Base-by-base conservation (phyloP, 1,140 invertebrate species). In the Centruroides vittatus region DNA sequence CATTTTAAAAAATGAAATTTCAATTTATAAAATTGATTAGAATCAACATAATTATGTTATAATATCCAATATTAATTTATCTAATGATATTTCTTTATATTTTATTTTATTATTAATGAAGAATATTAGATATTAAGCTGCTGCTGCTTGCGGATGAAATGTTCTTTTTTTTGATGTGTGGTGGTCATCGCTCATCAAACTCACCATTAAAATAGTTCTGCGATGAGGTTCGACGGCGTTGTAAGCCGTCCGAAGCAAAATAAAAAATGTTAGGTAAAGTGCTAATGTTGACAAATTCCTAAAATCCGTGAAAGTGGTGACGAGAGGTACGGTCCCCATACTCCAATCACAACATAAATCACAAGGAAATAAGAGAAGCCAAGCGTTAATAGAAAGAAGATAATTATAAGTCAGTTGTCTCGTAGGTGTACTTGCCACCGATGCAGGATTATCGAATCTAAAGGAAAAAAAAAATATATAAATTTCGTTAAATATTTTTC, bases 341-440 rank as follows among this genome's bases (percentile, higher is more conserved):
- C 93, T 96, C 93, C 93, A 98, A 77, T 98, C 94, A 74, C 93
- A 96, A 77, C 93, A 96, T 13, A 97, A 79, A 67, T 88, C 81
- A 62, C 84, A 86, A 8, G 93, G 93, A 72, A 91, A 85, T 47
- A 94, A 78, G 52, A 97, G 77, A 51, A 97, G 77, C 86, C 89
- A 92, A 36, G 86, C 78, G 76, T 98, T 98, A 48, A 96, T 79
- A 47, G 88, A 84, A 54, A 91, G 82, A 60, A 98, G 79, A 75
- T 96, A 96, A 74, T 89, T 89, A 73, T 93, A 96, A 4, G 92
- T 94, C 56, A 98, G 77, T 72, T 96, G 91, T 63, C 91, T 81
- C 52, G 79, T 75, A 10, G 90, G 89, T 34, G 82, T 81, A 13
- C 79, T 71, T 10, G 89, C 82, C 54, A 86, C 85, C 3, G 88